phyloP scores from a whole-genome alignment of 2,113 vertebrate genomes.

The Bolborhynchus lineola region DNA sequence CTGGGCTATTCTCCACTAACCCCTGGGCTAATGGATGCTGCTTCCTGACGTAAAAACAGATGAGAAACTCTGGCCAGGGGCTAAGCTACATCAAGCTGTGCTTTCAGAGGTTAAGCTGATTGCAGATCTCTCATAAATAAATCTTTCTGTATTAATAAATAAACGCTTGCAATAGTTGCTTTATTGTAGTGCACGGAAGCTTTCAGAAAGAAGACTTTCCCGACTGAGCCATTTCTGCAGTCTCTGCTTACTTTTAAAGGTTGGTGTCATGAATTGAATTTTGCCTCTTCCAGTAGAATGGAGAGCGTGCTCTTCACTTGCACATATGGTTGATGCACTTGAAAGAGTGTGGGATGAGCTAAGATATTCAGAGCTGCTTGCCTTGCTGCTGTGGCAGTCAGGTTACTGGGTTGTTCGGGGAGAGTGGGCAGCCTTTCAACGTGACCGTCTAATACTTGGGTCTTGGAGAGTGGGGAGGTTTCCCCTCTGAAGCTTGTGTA shows the following conservation, averaged over 20 bases:
- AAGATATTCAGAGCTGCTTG: not conserved
- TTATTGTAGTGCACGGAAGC: not conserved
- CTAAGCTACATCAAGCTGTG: not conserved
- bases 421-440: not conserved
- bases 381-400: not conserved
- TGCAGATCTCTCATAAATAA: slow-evolving; percentile 20
- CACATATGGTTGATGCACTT: not conserved
- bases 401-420: not conserved
- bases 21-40: not conserved
- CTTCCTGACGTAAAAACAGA: not conserved
- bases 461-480: not conserved
- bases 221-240: not conserved
- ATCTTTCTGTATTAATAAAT: slow-evolving; percentile 15
- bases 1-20: not conserved
- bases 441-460: not conserved
- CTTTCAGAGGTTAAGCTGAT: not conserved
- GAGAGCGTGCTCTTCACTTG: not conserved
- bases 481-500: not conserved
- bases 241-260: not conserved
- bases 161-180: not conserved
- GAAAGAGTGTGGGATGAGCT: not conserved
- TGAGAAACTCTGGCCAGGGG: not conserved
- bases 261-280: slow-evolving; percentile 23
- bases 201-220: slow-evolving; percentile 34
- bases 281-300: not conserved